Evolutionary conservation across 2,888 invertebrate genomes (phyloP).

Genomic region (Tetragonisca angustula): DNA sequence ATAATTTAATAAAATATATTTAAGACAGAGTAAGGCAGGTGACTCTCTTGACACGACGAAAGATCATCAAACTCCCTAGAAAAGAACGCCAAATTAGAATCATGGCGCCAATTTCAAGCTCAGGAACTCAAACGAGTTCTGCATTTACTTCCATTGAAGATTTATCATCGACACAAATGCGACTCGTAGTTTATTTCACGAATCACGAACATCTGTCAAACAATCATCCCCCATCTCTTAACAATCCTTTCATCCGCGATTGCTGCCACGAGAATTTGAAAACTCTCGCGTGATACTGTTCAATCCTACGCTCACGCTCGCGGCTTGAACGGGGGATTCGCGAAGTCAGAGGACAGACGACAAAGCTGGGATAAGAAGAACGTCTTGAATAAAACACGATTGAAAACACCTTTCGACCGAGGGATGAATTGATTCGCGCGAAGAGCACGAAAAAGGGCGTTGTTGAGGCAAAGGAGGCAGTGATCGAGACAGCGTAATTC

Average conservation of each 20-base stretch:
- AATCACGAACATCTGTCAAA: not conserved
- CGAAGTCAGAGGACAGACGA: not conserved
- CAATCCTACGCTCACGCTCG: not conserved
- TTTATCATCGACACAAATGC: not conserved
- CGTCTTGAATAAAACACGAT: constrained; percentile 9
- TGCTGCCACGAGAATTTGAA: not conserved
- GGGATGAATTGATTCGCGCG: not conserved
- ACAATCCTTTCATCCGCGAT: not conserved
- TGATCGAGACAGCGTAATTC: not conserved
- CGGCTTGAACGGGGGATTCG: not conserved
- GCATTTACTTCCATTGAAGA: not conserved
- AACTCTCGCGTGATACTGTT: not conserved
- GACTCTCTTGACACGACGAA: no score
- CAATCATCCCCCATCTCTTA: not conserved
- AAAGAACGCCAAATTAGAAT: not conserved
- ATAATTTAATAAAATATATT: no score
- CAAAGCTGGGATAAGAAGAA: not conserved
- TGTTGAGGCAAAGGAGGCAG: no score
- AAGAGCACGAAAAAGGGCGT: not conserved
- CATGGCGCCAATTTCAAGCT: not conserved
- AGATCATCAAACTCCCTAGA: not conserved
- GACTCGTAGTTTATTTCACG: not conserved
- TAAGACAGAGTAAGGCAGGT: no score
- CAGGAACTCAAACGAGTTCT: not conserved
- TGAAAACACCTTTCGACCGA: constrained; percentile 7